Percentiles rank a stretch among this genome's conserved stretches.
phyloP scores from a whole-genome alignment of 2,113 vertebrate species.

The Oryzias celebensis region DNA sequence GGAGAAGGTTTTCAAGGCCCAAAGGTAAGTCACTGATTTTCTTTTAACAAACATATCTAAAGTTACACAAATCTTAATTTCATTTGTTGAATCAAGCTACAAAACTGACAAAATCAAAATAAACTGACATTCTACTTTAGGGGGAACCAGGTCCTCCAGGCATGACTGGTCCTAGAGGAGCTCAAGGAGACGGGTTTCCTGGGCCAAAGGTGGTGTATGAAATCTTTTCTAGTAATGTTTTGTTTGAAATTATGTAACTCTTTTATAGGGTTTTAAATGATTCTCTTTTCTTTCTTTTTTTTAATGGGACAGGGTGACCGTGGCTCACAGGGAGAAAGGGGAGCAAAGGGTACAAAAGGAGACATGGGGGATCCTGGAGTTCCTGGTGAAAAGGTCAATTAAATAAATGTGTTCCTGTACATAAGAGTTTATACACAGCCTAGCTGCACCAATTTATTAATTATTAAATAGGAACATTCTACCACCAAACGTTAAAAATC shows the following conservation, averaged over 20 bases:
- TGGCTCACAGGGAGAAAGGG: conserved; percentile 83
- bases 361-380: conserved; percentile 82
- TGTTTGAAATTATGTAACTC: not conserved
- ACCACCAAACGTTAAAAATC: not conserved
- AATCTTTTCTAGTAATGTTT: no score
- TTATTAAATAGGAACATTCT: no score
- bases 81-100: not conserved
- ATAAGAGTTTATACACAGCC: no score
- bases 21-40: conserved; percentile 76
- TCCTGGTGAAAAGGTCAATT: conserved; percentile 77
- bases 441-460: no score
- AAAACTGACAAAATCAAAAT: not conserved
- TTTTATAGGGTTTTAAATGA: not conserved
- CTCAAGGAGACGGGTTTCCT: conserved; percentile 83
- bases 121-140: conserved; percentile 64
- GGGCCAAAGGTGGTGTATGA: conserved; percentile 81
- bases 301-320: conserved; percentile 80
- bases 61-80: not conserved
- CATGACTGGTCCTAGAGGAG: conserved; percentile 85
- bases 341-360: conserved; percentile 84
- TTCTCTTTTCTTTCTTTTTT: conserved; percentile 7
- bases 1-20: conserved; percentile 87
- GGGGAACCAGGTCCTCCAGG: conserved; percentile 87
- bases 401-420: not conserved
- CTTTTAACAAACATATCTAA: conserved; percentile 2